phyloP scores from a whole-genome alignment of 2,888 invertebrate genomes.

The Antheraea yamamai region DNA sequence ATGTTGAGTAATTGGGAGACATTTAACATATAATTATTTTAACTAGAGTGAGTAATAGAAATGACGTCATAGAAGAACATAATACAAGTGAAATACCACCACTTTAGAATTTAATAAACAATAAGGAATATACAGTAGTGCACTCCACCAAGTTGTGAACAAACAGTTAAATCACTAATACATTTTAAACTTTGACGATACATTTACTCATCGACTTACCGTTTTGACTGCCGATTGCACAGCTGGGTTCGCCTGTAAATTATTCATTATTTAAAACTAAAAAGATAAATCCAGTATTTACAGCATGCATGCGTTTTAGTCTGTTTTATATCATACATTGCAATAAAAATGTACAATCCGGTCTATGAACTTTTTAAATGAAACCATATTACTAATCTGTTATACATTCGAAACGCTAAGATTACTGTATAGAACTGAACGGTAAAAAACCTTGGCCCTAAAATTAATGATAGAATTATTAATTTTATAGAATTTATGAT shows the following conservation, averaged over 20 bases:
- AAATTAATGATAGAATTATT: too few relatives aligned
- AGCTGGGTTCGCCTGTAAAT: slow-evolving; percentile 94
- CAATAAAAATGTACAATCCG: neutral
- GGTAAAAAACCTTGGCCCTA: too few relatives aligned
- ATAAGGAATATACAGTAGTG: neutral
- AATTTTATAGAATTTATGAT: too few relatives aligned
- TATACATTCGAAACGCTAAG: too few relatives aligned
- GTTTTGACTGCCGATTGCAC: slow-evolving; percentile 96
- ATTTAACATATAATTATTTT: neutral
- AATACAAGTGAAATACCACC: neutral
- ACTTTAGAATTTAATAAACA: neutral
- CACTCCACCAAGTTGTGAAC: slow-evolving; percentile 58
- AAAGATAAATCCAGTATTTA: slow-evolving; percentile 56
- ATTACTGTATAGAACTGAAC: too few relatives aligned
- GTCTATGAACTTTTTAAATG: neutral
- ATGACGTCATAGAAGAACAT: neutral
- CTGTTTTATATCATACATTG: neutral
- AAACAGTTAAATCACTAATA: slow-evolving; percentile 34
- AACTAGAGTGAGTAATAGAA: neutral
- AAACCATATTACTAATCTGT: too few relatives aligned
- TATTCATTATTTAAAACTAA: slow-evolving; percentile 75
- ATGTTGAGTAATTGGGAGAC: neutral
- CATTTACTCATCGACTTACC: slow-evolving; percentile 85
- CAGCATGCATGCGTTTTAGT: slow-evolving; percentile 62
- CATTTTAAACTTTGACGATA: slow-evolving; percentile 29